A percentile compares a stretch with the other conserved stretches of the same genome.
Conservation (phyloP, 1,140 invertebrate genomes). For the Orchesella cincta region DNA sequence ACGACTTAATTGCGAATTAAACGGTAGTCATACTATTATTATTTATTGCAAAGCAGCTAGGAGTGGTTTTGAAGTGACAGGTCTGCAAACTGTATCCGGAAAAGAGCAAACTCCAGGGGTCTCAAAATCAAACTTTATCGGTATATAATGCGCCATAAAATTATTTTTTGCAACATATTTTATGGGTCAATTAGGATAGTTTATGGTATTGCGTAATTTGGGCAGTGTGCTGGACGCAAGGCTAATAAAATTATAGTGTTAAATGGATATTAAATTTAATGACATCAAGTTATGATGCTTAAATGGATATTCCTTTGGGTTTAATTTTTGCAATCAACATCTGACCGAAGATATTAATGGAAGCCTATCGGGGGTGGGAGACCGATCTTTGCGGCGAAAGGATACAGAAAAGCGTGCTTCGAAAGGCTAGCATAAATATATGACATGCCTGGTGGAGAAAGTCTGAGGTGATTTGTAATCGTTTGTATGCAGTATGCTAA, state of each 20-base stretch:
- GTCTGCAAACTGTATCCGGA: slow-evolving; percentile 20
- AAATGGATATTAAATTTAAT: too few relatives aligned
- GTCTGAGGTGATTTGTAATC: too few relatives aligned
- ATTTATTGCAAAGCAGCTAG: background rate
- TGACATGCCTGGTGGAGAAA: too few relatives aligned
- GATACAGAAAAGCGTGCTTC: slow-evolving; percentile 88
- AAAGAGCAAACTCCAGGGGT: background rate
- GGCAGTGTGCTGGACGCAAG: too few relatives aligned
- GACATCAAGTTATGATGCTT: background rate
- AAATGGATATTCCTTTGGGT: background rate
- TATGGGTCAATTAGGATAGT: too few relatives aligned
- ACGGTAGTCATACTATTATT: background rate
- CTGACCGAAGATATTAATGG: slow-evolving; percentile 62
- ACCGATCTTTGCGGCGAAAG: slow-evolving; percentile 91
- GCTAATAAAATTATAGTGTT: too few relatives aligned
- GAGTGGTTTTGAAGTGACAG: background rate
- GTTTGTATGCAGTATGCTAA: too few relatives aligned
- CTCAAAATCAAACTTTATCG: slow-evolving; percentile 24
- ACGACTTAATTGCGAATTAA: too few relatives aligned
- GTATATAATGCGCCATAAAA: too few relatives aligned
- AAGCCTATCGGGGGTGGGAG: slow-evolving; percentile 73
- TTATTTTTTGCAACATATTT: too few relatives aligned
- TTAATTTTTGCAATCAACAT: slow-evolving; percentile 35
- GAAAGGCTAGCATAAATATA: too few relatives aligned
- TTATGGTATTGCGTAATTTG: too few relatives aligned